Conservation (phyloP, 2,113 vertebrate genomes). For the Neolamprologus caudopunctatus region DNA sequence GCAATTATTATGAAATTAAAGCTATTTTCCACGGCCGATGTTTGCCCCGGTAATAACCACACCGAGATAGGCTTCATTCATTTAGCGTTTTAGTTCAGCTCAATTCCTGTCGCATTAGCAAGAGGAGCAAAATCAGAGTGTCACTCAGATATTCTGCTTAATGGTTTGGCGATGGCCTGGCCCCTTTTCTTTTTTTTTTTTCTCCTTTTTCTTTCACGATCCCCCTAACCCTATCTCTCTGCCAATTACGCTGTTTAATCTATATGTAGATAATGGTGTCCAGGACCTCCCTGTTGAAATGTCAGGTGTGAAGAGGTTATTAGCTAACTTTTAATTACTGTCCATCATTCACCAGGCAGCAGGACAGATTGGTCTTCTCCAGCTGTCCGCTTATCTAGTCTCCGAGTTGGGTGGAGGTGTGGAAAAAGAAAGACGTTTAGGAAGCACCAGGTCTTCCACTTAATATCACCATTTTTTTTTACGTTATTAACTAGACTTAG, state of each 20-base stretch:
- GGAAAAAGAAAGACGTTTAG: slow-evolving; percentile 34
- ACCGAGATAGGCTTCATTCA: slow-evolving; percentile 67
- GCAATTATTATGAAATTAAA: slow-evolving; percentile 76
- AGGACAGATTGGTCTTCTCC: slow-evolving; percentile 67
- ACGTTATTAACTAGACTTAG: slow-evolving; percentile 45
- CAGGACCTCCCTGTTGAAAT: slow-evolving; percentile 89
- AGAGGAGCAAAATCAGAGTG: slow-evolving; percentile 78
- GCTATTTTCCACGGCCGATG: slow-evolving; percentile 68
- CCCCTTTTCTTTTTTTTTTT: slow-evolving; percentile 7
- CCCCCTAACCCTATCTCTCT: slow-evolving; percentile 85
- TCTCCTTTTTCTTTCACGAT: slow-evolving; percentile 47
- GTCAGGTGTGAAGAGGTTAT: slow-evolving; percentile 94
- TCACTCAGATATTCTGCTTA: slow-evolving; percentile 79
- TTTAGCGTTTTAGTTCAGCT: slow-evolving; percentile 80
- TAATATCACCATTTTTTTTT: slow-evolving; percentile 40
- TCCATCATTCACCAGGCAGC: slow-evolving; percentile 81
- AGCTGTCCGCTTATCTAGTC: slow-evolving; percentile 54
- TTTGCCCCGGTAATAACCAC: slow-evolving; percentile 68
- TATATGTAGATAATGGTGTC: slow-evolving; percentile 97
- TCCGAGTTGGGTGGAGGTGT: slow-evolving; percentile 38
- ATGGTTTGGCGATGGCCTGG: slow-evolving; percentile 72
- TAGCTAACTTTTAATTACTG: slow-evolving; percentile 98
- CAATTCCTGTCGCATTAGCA: slow-evolving; percentile 87
- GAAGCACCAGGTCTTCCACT: slow-evolving; percentile 42
- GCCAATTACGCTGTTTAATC: slow-evolving; percentile 97